Evolutionary conservation across 2,113 vertebrate genomes (phyloP).

Genomic region (Erythrocebus patas): DNA sequence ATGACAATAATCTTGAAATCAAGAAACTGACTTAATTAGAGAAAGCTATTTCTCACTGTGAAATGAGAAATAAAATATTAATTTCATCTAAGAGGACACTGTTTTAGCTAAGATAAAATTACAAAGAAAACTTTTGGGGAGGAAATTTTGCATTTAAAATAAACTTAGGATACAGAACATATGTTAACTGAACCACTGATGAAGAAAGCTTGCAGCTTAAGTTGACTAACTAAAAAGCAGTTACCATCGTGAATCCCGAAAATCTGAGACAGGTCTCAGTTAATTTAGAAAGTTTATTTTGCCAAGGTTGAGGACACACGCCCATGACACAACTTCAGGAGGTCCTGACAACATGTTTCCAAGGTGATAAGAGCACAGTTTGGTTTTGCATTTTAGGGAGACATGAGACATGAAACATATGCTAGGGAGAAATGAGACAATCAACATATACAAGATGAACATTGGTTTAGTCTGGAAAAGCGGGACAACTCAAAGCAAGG

Average conservation of each 20-base stretch:
- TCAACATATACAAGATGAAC: too few species aligned
- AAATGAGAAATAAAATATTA: slow-evolving; percentile 31
- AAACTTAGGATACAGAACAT: background rate
- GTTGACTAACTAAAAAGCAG: background rate
- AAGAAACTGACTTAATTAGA: background rate
- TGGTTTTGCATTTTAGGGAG: too few species aligned
- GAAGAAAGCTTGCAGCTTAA: background rate
- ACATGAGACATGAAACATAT: too few species aligned
- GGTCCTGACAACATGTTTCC: too few species aligned
- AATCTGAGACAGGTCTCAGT: too few species aligned
- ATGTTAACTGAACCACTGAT: background rate
- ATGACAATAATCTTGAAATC: slow-evolving; percentile 30
- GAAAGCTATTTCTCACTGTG: background rate
- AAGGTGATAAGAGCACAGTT: too few species aligned
- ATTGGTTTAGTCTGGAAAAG: too few species aligned
- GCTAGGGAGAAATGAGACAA: too few species aligned
- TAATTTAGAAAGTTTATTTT: too few species aligned
- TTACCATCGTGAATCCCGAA: background rate
- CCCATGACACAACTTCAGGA: too few species aligned
- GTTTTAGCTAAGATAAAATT: background rate
- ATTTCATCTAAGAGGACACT: background rate
- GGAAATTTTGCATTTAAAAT: background rate
- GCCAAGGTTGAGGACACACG: too few species aligned
- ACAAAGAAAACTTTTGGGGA: background rate
- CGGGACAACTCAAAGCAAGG: too few species aligned